These are phyloP conservation scores for Agrotis puta DNA, from an alignment of 2,888 invertebrate genomes.

Conservation along the genomic window DNA sequence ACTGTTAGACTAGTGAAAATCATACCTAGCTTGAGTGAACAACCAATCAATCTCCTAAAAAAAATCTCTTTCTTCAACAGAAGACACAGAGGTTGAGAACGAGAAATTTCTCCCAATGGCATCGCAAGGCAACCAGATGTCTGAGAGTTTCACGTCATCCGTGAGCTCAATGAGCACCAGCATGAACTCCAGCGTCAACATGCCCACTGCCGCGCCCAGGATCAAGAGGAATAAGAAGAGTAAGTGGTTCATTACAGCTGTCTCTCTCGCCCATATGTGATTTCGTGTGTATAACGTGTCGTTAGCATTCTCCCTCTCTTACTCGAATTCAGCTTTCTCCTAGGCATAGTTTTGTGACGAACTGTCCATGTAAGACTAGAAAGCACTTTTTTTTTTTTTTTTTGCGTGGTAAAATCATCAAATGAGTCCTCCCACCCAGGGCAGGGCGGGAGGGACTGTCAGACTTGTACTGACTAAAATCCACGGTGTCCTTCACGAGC, in stretches of 20 bases:
- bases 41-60: no score
- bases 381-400: no score
- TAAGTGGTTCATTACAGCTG: background rate
- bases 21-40: no score
- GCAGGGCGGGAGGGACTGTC: no score
- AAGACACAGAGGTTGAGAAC: slow-evolving; percentile 93
- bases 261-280: background rate
- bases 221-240: slow-evolving; percentile 87
- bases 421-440: no score
- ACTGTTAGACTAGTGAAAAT: no score
- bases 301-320: background rate
- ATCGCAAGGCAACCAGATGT: slow-evolving; percentile 89
- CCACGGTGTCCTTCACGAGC: no score
- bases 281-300: background rate
- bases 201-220: slow-evolving; percentile 79
- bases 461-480: no score
- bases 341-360: no score
- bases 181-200: slow-evolving; percentile 91
- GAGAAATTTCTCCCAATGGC: slow-evolving; percentile 93
- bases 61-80: slow-evolving; percentile 73
- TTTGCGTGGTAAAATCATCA: no score
- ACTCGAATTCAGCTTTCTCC: no score
- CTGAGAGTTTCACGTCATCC: slow-evolving; percentile 92
- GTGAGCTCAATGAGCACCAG: slow-evolving; percentile 93
- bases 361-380: no score